Evolutionary conservation across 1,140 invertebrate genomes (phyloP), one percentile per base, ranked within the genome.

Genomic region (Himalopsyche phryganea): DNA sequence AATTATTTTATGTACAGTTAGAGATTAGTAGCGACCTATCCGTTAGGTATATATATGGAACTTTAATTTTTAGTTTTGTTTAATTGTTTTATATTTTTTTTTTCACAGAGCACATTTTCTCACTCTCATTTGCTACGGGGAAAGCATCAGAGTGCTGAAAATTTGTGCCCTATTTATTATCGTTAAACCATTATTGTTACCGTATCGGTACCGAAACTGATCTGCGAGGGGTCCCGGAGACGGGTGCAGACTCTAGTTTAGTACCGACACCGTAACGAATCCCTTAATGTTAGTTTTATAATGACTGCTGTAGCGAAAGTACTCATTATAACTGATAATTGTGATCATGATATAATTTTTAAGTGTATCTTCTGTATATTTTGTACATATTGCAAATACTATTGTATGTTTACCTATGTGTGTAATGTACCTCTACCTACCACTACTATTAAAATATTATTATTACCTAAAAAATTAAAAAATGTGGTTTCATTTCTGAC

Each of bases 371-470:
- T 69, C 48, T 79, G 75, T 79, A 79, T 75, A 79, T 79, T 79
- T 79, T 79, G 76, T 79, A 77, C 69, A 79, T 79, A 78, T 71
- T 79, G 73, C 74, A 74, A 76, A 79, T 79, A 79, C 74, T 77
- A 77, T 76, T 77, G 75, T 78, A 77, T 75, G 73, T 76, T 74
- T 61, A 77, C 71, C 76, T 74, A 71, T 78, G 77, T 71, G 75
- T 79, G 77, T 79, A 77, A 79, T 76, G 73, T 78, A 77, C 75
- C 75, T 78, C 74, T 78, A 78, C 74, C 76, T 77, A 79, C 75
- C 75, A 79, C 75, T 79, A 79, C 73, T 75, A 79, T 79, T 79
- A 77, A 78, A 75, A 72, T 74, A 78, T 76, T 77, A 76, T 75
- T 77, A 78, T 64, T 64, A 64, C 62, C 52, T 64, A 64, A 64